Base-by-base conservation (phyloP, 2,888 invertebrate genomes). In the Trissolcus brochymenae region DNA sequence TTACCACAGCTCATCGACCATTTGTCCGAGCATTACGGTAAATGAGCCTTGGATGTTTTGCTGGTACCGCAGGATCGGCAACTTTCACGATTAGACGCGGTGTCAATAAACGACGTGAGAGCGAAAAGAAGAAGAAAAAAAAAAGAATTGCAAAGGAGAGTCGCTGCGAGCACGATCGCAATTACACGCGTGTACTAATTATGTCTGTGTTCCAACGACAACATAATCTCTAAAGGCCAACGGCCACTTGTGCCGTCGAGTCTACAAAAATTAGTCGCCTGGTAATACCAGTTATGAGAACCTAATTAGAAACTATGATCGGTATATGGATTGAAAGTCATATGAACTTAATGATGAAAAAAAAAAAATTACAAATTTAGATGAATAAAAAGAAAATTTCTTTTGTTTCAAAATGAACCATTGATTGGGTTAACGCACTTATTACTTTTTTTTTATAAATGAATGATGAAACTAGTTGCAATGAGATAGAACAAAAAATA, bases 181-280 rank as follows among this genome's bases (percentile, higher is more conserved):
- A 81, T 80, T 79, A 79, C 79, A 79, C 78, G 66, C 78, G 57
- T 57, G 67, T 78, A 78, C 80, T 80, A 81, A 81, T 81, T 81
- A 80, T 79, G 75, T 71, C 78, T 61, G 49, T 72, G 70, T 7
- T 78, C 70, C 70, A 76, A 70, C 78, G 75, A 75, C 72, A 71
- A 70, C 61, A 76, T 72, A 71, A 73, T 67, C 72, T 67, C 4
- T 7, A 77, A 65, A 72, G 68, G 76, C 80, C 74, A 70, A 74
- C 65, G 56, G 54, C 55, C 64, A 66, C 9, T 67, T 66, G 40
- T 17, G 6, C 29, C 61, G 14, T 4, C n/a, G 29, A 16, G 55
- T 62, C 62, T 71, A 19, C 53, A 59, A 71, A 71, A 71, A 71
- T 71, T 41, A 11, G 56, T 57, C 62, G 43, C 46, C 68, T 57